These are phyloP conservation scores for Lanistes nyassanus DNA, from an alignment of 1,140 invertebrate genomes.

Conservation along the genomic window DNA sequence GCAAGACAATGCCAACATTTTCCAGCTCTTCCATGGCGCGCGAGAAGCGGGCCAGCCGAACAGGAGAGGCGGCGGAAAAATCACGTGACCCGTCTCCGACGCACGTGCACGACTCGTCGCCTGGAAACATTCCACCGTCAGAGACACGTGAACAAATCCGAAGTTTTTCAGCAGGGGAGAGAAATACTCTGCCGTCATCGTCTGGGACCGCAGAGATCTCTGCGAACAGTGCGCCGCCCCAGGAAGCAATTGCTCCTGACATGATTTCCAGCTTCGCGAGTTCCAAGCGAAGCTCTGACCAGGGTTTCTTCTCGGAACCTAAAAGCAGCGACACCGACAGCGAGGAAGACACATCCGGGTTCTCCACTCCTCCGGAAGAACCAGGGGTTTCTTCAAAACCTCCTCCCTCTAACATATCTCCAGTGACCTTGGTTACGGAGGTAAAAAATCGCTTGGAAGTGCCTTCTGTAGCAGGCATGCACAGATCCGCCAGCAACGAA, in stretches of 20 bases:
- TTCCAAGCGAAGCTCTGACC: slow-evolving; percentile 10
- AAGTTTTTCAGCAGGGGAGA: neutral
- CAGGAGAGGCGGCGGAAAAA: slow-evolving; percentile 5
- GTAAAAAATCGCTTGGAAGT: slow-evolving; percentile 16
- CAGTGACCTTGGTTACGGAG: neutral
- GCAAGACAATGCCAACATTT: slow-evolving; percentile 5
- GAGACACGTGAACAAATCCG: neutral
- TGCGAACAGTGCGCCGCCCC: slow-evolving; percentile 8
- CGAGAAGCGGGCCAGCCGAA: slow-evolving; percentile 7
- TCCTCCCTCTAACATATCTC: neutral
- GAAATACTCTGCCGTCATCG: neutral
- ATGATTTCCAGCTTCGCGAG: slow-evolving; percentile 28
- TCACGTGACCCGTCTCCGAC: slow-evolving; percentile 5
- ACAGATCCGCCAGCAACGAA: neutral
- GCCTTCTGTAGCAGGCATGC: neutral
- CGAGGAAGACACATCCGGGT: slow-evolving; percentile 24
- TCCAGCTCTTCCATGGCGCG: neutral
- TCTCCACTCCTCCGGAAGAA: slow-evolving; percentile 35
- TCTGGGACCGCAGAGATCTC: neutral
- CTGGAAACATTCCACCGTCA: slow-evolving; percentile 3
- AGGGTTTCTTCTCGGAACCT: slow-evolving; percentile 22
- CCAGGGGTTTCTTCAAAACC: neutral
- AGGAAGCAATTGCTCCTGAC: slow-evolving; percentile 18
- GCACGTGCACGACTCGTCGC: neutral
- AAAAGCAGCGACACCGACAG: slow-evolving; percentile 20